These are phyloP conservation scores for Tragopan temminckii DNA, from an alignment of 2,797 vertebrate species.

Conservation along the genomic window DNA sequence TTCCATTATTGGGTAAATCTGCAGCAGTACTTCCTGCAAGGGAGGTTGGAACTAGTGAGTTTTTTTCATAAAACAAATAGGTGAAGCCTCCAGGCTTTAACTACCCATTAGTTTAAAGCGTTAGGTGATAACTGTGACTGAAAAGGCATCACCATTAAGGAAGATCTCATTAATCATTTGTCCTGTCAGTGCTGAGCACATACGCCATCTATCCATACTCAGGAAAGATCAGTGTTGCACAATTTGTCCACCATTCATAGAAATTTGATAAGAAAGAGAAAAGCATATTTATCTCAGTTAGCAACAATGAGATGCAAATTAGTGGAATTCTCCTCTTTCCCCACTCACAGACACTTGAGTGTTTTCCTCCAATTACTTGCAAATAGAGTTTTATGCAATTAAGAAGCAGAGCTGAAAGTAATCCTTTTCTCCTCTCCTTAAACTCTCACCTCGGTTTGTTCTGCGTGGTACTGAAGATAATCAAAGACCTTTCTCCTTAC, in stretches of 20 bases:
- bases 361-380: slow-evolving; percentile 28
- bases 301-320: slow-evolving; percentile 36
- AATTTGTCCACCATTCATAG: not conserved
- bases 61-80: not conserved
- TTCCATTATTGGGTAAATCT: not conserved
- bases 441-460: not conserved
- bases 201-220: not conserved
- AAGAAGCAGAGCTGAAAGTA: slow-evolving; percentile 13
- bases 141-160: not conserved
- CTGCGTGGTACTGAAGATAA: not conserved
- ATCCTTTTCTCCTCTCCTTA: not conserved
- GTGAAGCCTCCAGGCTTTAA: not conserved
- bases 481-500: slow-evolving; percentile 1
- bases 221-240: not conserved
- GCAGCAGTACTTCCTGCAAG: not conserved
- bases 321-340: slow-evolving; percentile 41
- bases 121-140: slow-evolving; percentile 20
- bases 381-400: slow-evolving; percentile 52
- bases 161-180: slow-evolving; percentile 20
- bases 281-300: slow-evolving; percentile 56
- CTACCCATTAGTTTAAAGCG: not conserved
- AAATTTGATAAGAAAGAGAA: slow-evolving; percentile 39
- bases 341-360: not conserved
- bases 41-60: not conserved
- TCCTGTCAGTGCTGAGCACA: not conserved